Evolutionary conservation across 2,888 invertebrate species (phyloP), one percentile per base, ranked within the genome.

Genomic region (Leucania comma): DNA sequence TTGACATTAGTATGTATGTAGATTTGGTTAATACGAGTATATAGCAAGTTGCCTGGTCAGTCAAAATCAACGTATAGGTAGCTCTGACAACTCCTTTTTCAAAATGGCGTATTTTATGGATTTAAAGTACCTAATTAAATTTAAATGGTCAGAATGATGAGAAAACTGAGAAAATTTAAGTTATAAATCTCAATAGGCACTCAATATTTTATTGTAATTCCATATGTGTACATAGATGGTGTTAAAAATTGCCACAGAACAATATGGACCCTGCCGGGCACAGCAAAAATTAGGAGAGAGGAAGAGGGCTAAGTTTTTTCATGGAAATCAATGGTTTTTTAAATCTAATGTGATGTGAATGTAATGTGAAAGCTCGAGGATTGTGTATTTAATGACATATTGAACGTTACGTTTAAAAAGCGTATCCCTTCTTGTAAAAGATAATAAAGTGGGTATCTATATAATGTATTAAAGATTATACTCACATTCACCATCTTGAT

Each of bases 401-500:
- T n/a, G n/a, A n/a, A n/a, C n/a, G n/a, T n/a, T n/a, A n/a, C n/a
- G n/a, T n/a, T n/a, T n/a, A n/a, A 26, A 42, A 29, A 67, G 0
- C 48, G 35, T 20, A 3, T 17, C n/a, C 14, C 14, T 17, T 29
- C 6, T 17, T 10, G 32, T 24, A 29, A 20, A 51, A 8, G 8
- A 48, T 48, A 0, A 8, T 54, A 38, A 38, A 14, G 14, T 38
- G 14, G 5, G 3, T 46, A 29, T 46, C 10, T 22, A 48, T 35
- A 24, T 4, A 12, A 50, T 8, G 14, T 53, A 42, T 32, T 50
- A 70, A 69, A 48, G 0, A 69, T 35, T 12, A 38, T 72, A 89
- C 88, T 88, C 78, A 89, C 89, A 68, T 81, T 88, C 35, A 88
- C 90, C 90, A 90, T 91, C 71, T 88, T 90, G 85, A 64, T 68